Base-by-base conservation (phyloP, 2,888 invertebrate species). In the Saturnia japonica region DNA sequence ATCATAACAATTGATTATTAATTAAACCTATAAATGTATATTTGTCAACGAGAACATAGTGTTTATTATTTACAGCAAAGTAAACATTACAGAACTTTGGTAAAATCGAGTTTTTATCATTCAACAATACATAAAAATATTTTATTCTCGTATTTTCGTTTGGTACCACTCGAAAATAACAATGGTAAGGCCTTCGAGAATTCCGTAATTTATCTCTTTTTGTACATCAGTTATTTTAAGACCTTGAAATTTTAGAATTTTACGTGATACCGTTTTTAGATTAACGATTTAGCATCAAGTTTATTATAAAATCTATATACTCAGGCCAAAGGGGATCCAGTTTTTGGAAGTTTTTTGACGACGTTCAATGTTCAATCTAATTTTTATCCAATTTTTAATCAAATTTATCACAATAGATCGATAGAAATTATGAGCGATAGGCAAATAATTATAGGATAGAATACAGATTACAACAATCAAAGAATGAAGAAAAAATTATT, bases 61-160 rank as follows among this genome's bases (percentile, higher is more conserved):
- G n/a, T n/a, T n/a, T 34, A 19, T 62, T 34, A 40, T 40, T 19
- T 40, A 64, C 19, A 64, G 64, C 64, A 64, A 64, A 64, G 64
- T 64, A 64, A 64, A 64, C 64, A 64, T 64, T 25, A 64, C n/a
- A 64, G 40, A 40, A 64, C 40, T 64, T 64, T 64, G n/a, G 64
- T 64, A 64, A 57, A 54, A 40, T 40, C 14, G 28, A 14, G 6
- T 60, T 28, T 7, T 40, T n/a, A 40, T 40, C 64, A 9, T 64
- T n/a, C 57, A 40, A 64, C 64, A 64, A 64, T 40, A 40, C 14
- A 28, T 40, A 64, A 64, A 64, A 64, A 64, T 64, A 64, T 64
- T 40, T 11, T 64, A 19, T 40, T 6, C 28, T n/a, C 1, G 40
- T 12, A 28, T 64, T 40, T 64, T 64, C 64, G 19, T 64, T 40